Evolutionary conservation across 2,113 vertebrate genomes (phyloP), one percentile per base, ranked within the genome.

Genomic region (Meles meles): DNA sequence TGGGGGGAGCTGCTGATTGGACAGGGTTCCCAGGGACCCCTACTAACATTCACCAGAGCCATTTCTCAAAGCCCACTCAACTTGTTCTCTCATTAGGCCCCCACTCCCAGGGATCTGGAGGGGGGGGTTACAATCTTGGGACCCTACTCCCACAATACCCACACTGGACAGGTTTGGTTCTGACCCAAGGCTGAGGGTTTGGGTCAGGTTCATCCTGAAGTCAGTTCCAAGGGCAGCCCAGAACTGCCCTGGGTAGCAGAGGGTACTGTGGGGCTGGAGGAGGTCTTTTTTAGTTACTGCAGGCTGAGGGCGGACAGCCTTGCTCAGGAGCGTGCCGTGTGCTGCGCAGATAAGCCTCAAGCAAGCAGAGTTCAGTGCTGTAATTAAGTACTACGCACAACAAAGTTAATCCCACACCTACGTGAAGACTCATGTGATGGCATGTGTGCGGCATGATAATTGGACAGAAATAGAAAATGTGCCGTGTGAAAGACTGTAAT

Each of bases 331-430:
- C 6, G 1, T 0, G 1, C 15, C 3, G 3, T 2, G 37, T 3
- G 2, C 76, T 1, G 2, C 29, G 39, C 31, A 57, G 71, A n/a
- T 4, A 0, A 47, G 27, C 0, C 0, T 74, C 86, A 18, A 1
- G 3, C 13, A 7, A n/a, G 29, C n/a, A 44, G 31, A 71, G 27
- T 20, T 61, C n/a, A 23, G 92, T 0, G 0, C 83, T 90, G 69
- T 44, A 3, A 65, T 86, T n/a, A 91, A 83, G 18, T 42, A 20
- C 34, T 13, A 15, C 17, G 1, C 0, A 21, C 42, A 71, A 21
- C 44, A 44, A 55, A n/a, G 29, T 52, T 57, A 74, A 6, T 47
- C 79, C 49, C 79, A 77, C 83, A 20, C 65, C n/a, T 47, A 31
- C 77, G 23, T 44, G 55, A 42, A 57, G 77, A 72, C 0, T 3